A percentile compares a stretch with the other conserved stretches of the same genome.
These are phyloP conservation scores for Rhagonycha fulva DNA, from an alignment of 2,888 invertebrate species.

Conservation along the genomic window DNA sequence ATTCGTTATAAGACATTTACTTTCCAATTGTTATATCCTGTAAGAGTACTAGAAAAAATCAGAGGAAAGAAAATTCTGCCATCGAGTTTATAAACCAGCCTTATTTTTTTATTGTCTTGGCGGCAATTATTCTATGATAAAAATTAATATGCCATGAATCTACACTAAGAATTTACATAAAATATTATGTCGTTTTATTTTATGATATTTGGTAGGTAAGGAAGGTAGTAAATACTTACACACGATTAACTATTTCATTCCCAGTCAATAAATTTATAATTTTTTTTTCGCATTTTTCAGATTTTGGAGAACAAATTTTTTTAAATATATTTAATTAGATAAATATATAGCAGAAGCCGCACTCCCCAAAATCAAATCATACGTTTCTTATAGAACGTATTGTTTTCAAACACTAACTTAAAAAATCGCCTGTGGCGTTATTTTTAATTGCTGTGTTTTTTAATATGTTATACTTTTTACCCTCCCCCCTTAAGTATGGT, in stretches of 20 bases:
- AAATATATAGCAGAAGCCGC: background rate
- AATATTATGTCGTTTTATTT: no score
- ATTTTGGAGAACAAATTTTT: background rate
- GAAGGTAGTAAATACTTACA: no score
- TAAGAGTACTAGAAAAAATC: background rate
- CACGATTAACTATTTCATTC: no score
- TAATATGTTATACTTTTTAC: no score
- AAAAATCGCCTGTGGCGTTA: no score
- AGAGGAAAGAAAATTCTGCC: background rate
- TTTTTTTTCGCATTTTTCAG: background rate
- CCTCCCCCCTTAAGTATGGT: no score
- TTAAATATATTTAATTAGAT: background rate
- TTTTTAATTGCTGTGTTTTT: no score
- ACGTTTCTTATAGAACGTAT: no score
- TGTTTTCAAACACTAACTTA: no score
- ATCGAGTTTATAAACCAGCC: background rate
- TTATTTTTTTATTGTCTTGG: background rate
- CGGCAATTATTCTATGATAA: background rate
- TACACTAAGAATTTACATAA: background rate
- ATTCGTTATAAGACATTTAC: slow-evolving; percentile 1
- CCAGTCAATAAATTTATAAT: background rate
- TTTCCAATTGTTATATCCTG: background rate
- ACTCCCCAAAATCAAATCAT: no score
- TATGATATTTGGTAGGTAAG: no score
- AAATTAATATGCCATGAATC: background rate